Conservation (phyloP, 2,888 invertebrate species). For the Tipula vernalis region DNA sequence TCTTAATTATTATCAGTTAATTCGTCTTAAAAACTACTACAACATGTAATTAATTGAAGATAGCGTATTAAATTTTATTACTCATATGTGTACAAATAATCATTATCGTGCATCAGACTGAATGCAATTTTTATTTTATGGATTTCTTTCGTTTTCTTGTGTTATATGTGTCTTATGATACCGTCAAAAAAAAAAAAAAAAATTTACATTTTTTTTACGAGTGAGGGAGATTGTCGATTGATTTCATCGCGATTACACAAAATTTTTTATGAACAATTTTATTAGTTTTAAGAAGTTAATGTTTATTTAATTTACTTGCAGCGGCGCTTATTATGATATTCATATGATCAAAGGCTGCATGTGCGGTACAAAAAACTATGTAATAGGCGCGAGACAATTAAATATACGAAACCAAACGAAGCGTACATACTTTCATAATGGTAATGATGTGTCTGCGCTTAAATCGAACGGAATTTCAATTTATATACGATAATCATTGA, state of each 20-base stretch:
- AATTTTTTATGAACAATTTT: background rate
- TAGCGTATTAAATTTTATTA: background rate
- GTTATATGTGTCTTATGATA: background rate
- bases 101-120: background rate
- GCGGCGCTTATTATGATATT: background rate
- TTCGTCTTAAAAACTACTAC: background rate
- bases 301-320: background rate
- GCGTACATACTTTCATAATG: no score
- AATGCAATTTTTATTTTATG: background rate
- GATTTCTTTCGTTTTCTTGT: background rate
- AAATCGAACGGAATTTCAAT: no score
- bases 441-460: no score
- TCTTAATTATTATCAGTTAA: background rate
- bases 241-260: background rate
- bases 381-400: background rate
- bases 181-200: background rate
- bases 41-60: background rate
- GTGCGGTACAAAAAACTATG: background rate
- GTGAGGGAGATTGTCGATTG: background rate
- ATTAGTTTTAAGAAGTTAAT: background rate
- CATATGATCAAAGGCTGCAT: background rate
- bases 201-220: background rate
- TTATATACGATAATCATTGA: no score
- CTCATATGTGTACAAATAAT: background rate
- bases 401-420: no score